Percentiles rank a stretch among this genome's conserved stretches.
These are phyloP conservation scores for Danaus melanippus DNA, from an alignment of 1,140 invertebrate genomes.

Conservation along the genomic window DNA sequence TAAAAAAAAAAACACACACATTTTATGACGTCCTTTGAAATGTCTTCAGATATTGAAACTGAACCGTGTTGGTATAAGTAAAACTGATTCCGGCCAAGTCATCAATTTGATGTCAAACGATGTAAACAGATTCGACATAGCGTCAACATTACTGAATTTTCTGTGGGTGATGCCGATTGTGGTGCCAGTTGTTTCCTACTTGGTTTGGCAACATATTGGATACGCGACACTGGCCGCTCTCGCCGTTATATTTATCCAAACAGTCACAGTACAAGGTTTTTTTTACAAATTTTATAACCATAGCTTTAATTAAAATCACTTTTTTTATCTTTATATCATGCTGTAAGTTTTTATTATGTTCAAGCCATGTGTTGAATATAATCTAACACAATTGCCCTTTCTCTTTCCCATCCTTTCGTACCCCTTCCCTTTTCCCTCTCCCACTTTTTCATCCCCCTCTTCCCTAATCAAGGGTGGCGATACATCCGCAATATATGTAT, in stretches of 20 bases:
- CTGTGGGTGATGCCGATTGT: constrained; percentile 85
- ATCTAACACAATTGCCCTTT: too few species aligned
- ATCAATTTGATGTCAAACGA: constrained; percentile 92
- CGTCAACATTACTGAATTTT: constrained; percentile 73
- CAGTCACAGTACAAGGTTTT: constrained; percentile 79
- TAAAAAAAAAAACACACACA: too few species aligned
- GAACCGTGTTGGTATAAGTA: constrained; percentile 75
- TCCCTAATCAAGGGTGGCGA: too few species aligned
- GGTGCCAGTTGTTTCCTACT: constrained; percentile 73
- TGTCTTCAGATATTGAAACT: constrained; percentile 70
- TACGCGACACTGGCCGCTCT: constrained; percentile 76
- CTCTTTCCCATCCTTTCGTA: too few species aligned
- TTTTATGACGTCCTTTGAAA: too few species aligned
- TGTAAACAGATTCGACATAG: constrained; percentile 76
- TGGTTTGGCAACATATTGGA: constrained; percentile 76
- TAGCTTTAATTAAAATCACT: neutral
- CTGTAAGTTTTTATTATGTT: too few species aligned
- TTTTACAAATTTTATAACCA: constrained; percentile 17
- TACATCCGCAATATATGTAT: too few species aligned
- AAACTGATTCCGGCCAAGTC: constrained; percentile 87
- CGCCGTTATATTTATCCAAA: constrained; percentile 75
- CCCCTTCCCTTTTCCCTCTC: too few species aligned
- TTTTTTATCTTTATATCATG: neutral
- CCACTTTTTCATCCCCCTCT: too few species aligned
- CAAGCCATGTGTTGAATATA: too few species aligned